phyloP scores from a whole-genome alignment of 2,888 invertebrate genomes.

The Tetragnatha montana region DNA sequence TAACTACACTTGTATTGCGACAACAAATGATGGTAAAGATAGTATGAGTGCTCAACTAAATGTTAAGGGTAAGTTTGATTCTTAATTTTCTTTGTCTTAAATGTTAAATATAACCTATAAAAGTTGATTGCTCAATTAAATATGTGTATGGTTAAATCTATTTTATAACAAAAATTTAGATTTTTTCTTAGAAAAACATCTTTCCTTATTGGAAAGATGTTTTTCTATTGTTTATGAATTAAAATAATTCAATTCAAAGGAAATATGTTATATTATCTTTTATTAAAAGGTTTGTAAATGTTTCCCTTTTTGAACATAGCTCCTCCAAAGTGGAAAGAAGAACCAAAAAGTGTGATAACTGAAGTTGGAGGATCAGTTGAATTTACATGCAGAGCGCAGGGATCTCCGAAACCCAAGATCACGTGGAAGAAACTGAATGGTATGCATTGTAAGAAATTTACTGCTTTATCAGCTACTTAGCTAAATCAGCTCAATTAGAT shows the following conservation, averaged over 20 bases:
- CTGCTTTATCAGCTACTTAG: too few species aligned
- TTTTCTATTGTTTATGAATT: too few species aligned
- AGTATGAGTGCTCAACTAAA: slow-evolving; percentile 51
- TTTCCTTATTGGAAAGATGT: too few species aligned
- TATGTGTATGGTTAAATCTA: too few species aligned
- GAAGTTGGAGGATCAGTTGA: slow-evolving; percentile 39
- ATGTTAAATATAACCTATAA: neutral
- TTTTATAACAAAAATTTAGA: too few species aligned
- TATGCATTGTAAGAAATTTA: neutral
- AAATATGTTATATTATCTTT: too few species aligned
- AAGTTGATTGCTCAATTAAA: too few species aligned
- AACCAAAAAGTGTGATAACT: slow-evolving; percentile 61
- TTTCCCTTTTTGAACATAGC: slow-evolving; percentile 38
- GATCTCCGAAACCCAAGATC: slow-evolving; percentile 69
- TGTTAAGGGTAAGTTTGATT: slow-evolving; percentile 60
- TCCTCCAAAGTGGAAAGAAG: slow-evolving; percentile 53
- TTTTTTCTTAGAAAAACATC: too few species aligned
- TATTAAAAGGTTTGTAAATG: too few species aligned
- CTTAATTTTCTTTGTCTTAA: neutral
- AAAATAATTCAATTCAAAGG: too few species aligned
- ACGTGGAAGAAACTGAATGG: slow-evolving; percentile 59
- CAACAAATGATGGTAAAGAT: slow-evolving; percentile 50
- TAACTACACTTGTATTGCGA: slow-evolving; percentile 70
- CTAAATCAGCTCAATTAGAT: too few species aligned
- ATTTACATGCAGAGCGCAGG: slow-evolving; percentile 63